phyloP scores from a whole-genome alignment of 1,140 invertebrate species.

The Nylanderia fulva region DNA sequence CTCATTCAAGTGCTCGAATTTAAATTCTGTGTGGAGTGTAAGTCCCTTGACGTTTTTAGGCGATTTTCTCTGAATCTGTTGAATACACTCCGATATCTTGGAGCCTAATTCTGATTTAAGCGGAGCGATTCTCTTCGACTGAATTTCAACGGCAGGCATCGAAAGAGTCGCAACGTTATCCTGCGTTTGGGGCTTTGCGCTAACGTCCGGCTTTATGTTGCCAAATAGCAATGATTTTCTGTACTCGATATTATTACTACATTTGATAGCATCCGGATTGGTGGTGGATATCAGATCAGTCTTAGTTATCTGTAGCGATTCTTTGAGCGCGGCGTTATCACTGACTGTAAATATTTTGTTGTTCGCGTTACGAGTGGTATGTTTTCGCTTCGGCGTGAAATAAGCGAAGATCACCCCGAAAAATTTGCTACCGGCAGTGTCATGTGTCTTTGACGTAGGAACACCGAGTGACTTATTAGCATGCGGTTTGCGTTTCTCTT shows the following conservation, averaged over 20 bases:
- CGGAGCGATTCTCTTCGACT: slow-evolving; percentile 59
- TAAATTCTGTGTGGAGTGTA: slow-evolving; percentile 80
- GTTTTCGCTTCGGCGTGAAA: slow-evolving; percentile 55
- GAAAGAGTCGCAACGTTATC: not conserved
- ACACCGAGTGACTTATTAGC: slow-evolving; percentile 64
- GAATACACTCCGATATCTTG: slow-evolving; percentile 77
- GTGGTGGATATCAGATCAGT: slow-evolving; percentile 90
- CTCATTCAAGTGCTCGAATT: slow-evolving; percentile 76
- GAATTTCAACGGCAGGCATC: not conserved
- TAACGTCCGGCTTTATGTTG: not conserved
- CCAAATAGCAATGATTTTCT: slow-evolving; percentile 66
- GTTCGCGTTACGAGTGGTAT: slow-evolving; percentile 29
- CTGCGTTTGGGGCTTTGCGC: slow-evolving; percentile 5
- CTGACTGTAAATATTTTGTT: slow-evolving; percentile 80
- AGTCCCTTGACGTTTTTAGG: slow-evolving; percentile 84
- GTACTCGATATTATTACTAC: slow-evolving; percentile 84
- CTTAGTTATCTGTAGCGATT: slow-evolving; percentile 88
- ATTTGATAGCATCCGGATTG: slow-evolving; percentile 88
- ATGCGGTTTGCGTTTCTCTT: slow-evolving; percentile 71
- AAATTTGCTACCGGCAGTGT: slow-evolving; percentile 67
- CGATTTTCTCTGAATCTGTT: slow-evolving; percentile 73
- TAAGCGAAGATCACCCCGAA: slow-evolving; percentile 70
- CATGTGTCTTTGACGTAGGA: slow-evolving; percentile 30
- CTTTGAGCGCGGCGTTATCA: slow-evolving; percentile 71
- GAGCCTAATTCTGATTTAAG: slow-evolving; percentile 72